These are phyloP conservation scores for Steatocranus sp. DNA, from an alignment of 2,797 vertebrate genomes.

Conservation along the genomic window DNA sequence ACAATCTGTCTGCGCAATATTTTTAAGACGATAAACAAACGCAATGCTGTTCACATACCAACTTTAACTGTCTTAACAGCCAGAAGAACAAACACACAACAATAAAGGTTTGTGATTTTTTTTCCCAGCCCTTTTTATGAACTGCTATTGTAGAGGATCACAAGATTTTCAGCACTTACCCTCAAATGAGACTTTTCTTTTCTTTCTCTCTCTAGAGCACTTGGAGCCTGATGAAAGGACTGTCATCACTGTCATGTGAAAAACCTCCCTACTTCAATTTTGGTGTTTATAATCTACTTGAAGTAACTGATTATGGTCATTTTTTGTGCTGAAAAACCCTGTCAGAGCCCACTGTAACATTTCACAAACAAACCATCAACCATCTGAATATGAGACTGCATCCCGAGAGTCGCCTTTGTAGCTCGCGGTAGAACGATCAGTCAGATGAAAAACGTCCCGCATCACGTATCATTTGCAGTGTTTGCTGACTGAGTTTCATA, in stretches of 20 bases:
- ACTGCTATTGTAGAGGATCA: neutral
- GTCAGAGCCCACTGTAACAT: conserved; percentile 53
- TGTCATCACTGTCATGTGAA: conserved; percentile 46
- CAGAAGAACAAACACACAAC: conserved; percentile 72
- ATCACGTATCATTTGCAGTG: conserved; percentile 1
- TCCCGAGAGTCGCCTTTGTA: conserved; percentile 3
- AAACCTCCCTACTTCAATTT: conserved; percentile 46
- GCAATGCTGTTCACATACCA: neutral
- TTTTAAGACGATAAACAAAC: neutral
- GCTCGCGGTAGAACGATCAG: neutral
- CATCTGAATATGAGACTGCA: conserved; percentile 14
- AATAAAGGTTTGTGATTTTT: conserved; percentile 63
- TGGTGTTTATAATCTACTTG: conserved; percentile 66
- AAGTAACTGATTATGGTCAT: conserved; percentile 47
- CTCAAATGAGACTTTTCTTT: neutral
- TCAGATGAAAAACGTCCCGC: neutral
- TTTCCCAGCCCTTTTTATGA: neutral
- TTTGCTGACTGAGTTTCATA: conserved; percentile 2
- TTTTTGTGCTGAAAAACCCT: conserved; percentile 40
- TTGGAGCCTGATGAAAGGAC: conserved; percentile 35
- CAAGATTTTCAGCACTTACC: neutral
- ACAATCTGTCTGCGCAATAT: neutral
- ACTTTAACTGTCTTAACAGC: conserved; percentile 43
- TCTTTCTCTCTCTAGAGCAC: conserved; percentile 17
- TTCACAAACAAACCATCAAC: conserved; percentile 16